phyloP scores from a whole-genome alignment of 1,140 invertebrate genomes.

The Alviniconcha marisindica region DNA sequence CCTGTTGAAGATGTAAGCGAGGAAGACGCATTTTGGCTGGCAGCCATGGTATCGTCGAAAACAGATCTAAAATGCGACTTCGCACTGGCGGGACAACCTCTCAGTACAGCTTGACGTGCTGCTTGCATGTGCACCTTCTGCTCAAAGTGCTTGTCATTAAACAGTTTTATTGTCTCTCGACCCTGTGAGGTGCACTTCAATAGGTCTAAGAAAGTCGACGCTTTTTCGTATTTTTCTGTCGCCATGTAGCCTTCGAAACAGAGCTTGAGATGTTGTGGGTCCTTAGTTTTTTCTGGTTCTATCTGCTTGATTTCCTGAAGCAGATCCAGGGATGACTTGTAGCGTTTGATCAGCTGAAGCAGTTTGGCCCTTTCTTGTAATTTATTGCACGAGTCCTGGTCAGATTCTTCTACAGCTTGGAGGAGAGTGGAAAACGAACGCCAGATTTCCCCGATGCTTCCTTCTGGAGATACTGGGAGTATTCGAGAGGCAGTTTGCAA shows the following conservation, averaged over 20 bases:
- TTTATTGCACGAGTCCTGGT: not conserved
- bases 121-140: not conserved
- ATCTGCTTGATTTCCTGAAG: not conserved
- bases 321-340: not conserved
- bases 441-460: not conserved
- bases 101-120: not conserved
- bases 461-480: not conserved
- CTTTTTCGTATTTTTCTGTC: not conserved
- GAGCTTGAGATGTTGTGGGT: not conserved
- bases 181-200: not conserved
- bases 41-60: no score
- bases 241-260: not conserved
- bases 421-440: not conserved
- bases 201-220: not conserved
- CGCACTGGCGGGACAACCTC: no score
- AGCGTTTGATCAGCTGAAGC: not conserved
- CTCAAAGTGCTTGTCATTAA: not conserved
- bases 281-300: not conserved
- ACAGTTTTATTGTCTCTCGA: not conserved
- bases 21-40: no score
- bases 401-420: not conserved
- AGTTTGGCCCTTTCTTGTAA: not conserved
- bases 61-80: no score
- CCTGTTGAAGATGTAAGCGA: no score
- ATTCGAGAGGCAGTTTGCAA: not conserved